phyloP scores from a whole-genome alignment of 2,113 vertebrate genomes.

The Beaufortia kweichowensis region DNA sequence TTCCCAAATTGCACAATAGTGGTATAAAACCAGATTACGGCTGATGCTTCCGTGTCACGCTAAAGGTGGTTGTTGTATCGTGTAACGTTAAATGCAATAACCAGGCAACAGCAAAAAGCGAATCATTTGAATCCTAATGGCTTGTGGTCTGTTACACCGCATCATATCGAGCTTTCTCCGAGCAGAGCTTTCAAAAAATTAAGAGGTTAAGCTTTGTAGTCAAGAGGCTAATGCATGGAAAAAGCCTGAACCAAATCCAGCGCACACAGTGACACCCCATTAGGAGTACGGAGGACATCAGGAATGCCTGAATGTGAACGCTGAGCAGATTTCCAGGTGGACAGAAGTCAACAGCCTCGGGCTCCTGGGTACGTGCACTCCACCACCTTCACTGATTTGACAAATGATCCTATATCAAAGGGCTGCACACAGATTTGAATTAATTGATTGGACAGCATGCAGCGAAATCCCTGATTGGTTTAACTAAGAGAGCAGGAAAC shows the following conservation, averaged over 20 bases:
- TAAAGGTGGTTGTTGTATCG: conserved; percentile 47
- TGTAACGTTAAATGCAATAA: conserved; percentile 53
- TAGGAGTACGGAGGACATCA: conserved; percentile 65
- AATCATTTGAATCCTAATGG: conserved; percentile 54
- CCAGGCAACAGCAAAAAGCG: conserved; percentile 15
- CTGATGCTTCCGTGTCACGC: conserved; percentile 40
- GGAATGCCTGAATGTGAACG: conserved; percentile 63
- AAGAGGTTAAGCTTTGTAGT: conserved; percentile 67
- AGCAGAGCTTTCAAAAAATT: conserved; percentile 59
- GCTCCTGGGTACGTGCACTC: conserved; percentile 69
- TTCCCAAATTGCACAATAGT: conserved; percentile 48
- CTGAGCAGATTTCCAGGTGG: conserved; percentile 72
- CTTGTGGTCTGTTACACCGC: conserved; percentile 46
- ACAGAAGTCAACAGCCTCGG: conserved; percentile 62
- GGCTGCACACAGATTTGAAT: conserved; percentile 73
- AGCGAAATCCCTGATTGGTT: conserved; percentile 78
- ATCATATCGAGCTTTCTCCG: conserved; percentile 55
- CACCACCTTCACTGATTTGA: conserved; percentile 74
- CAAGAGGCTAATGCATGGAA: conserved; percentile 53
- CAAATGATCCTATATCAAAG: conserved; percentile 80
- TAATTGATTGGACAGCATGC: conserved; percentile 79
- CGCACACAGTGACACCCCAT: conserved; percentile 69
- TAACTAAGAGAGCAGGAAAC: conserved; percentile 64
- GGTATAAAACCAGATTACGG: conserved; percentile 45
- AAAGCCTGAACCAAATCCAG: conserved; percentile 61